Percentiles rank a stretch among this genome's conserved stretches.
Evolutionary conservation across 1,140 invertebrate species (phyloP).

Genomic region (Saxidomus purpurata): DNA sequence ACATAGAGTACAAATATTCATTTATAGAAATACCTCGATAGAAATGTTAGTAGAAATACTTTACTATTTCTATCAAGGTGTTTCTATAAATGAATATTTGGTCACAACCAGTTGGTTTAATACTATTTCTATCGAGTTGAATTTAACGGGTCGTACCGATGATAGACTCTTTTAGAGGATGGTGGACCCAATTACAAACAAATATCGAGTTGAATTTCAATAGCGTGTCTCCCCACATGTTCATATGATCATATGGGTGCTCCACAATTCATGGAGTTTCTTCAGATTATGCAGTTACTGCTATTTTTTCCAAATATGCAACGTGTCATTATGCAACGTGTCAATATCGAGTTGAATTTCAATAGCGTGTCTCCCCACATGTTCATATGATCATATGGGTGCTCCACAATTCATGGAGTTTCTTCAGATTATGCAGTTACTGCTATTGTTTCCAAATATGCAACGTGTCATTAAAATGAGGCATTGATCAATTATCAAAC

Average conservation of each 20-base stretch:
- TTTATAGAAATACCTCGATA: slow-evolving; percentile 52
- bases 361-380: slow-evolving; percentile 86
- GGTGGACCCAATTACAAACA: too few species aligned
- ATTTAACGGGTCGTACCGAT: too few species aligned
- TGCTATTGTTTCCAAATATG: slow-evolving; percentile 64
- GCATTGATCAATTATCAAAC: slow-evolving; percentile 64
- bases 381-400: slow-evolving; percentile 85
- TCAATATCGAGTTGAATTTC: slow-evolving; percentile 86
- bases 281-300: slow-evolving; percentile 31
- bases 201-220: slow-evolving; percentile 86
- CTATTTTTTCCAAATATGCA: slow-evolving; percentile 66
- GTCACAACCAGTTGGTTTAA: too few species aligned
- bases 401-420: slow-evolving; percentile 76
- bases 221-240: slow-evolving; percentile 86
- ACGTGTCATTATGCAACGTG: slow-evolving; percentile 62
- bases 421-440: slow-evolving; percentile 33
- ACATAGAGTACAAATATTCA: slow-evolving; percentile 47
- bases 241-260: slow-evolving; percentile 85
- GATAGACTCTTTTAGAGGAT: too few species aligned
- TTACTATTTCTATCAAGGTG: slow-evolving; percentile 77
- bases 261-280: slow-evolving; percentile 73
- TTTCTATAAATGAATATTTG: too few species aligned
- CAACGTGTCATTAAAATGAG: slow-evolving; percentile 55
- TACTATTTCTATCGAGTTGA: too few species aligned
- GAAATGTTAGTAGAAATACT: slow-evolving; percentile 48